Evolutionary conservation across 2,797 vertebrate species (phyloP).

Genomic region (Mus spretus): DNA sequence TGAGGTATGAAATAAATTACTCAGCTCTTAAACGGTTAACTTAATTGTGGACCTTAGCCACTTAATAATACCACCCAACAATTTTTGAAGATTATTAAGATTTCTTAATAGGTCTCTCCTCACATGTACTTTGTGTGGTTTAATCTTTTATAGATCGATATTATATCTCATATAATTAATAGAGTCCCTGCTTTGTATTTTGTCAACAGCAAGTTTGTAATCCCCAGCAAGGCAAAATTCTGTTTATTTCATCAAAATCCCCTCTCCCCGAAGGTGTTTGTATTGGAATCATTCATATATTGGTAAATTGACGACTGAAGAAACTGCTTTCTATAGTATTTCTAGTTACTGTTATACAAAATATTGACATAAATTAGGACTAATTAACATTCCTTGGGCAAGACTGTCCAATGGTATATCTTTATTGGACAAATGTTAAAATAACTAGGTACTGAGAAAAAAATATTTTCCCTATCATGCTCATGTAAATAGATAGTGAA

Average conservation of each 20-base stretch:
- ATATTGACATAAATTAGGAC: neutral
- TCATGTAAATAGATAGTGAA: neutral
- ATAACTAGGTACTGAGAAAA: neutral
- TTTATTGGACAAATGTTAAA: neutral
- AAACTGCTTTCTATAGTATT: neutral
- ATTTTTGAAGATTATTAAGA: neutral
- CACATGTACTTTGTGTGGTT: neutral
- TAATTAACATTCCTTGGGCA: neutral
- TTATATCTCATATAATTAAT: neutral
- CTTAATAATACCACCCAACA: neutral
- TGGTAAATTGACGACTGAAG: neutral
- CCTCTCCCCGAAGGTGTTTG: neutral
- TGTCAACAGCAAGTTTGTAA: neutral
- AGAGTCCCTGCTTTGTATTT: neutral
- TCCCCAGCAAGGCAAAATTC: neutral
- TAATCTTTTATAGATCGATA: neutral
- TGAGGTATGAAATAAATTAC: neutral
- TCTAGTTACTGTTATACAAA: neutral
- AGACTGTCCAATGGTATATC: neutral
- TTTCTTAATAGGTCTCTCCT: neutral
- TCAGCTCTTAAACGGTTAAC: neutral
- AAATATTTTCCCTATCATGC: neutral
- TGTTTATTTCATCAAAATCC: neutral
- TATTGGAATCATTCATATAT: neutral
- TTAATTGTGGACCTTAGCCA: neutral